These are phyloP conservation scores for Rhagium mordax DNA, from an alignment of 2,888 invertebrate species.

Conservation along the genomic window DNA sequence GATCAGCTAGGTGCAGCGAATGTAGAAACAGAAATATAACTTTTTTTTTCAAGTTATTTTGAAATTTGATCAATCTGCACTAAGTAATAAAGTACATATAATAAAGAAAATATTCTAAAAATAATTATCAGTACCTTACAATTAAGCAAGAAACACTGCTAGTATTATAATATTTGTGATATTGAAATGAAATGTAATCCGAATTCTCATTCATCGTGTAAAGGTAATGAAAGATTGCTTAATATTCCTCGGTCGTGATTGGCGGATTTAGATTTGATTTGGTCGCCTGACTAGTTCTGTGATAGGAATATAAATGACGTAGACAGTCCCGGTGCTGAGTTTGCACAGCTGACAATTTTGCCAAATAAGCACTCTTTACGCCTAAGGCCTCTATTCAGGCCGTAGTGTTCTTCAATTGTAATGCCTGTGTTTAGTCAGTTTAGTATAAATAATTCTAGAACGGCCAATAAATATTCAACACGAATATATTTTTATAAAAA, in stretches of 20 bases:
- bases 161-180: background rate
- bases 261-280: conserved; percentile 67
- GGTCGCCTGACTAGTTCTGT: conserved; percentile 63
- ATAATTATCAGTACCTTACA: background rate
- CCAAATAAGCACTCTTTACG: conserved; percentile 45
- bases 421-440: background rate
- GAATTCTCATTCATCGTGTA: conserved; percentile 39
- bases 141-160: background rate
- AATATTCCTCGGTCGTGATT: conserved; percentile 62
- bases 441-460: too few relatives aligned
- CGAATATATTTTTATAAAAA: too few relatives aligned
- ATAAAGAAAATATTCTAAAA: background rate
- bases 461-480: too few relatives aligned
- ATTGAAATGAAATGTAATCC: conserved; percentile 36
- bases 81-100: too few relatives aligned
- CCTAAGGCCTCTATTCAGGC: conserved; percentile 31
- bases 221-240: conserved; percentile 55
- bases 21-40: too few relatives aligned
- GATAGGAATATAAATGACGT: conserved; percentile 63
- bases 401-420: background rate
- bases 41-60: too few relatives aligned
- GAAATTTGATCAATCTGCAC: too few relatives aligned
- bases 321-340: conserved; percentile 43
- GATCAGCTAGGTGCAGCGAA: too few relatives aligned
- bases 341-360: conserved; percentile 49